A percentile compares a stretch with the other conserved stretches of the same genome.
Conservation (phyloP, 92 coral and sea anemone species). For the Galaxea fascicularis region DNA sequence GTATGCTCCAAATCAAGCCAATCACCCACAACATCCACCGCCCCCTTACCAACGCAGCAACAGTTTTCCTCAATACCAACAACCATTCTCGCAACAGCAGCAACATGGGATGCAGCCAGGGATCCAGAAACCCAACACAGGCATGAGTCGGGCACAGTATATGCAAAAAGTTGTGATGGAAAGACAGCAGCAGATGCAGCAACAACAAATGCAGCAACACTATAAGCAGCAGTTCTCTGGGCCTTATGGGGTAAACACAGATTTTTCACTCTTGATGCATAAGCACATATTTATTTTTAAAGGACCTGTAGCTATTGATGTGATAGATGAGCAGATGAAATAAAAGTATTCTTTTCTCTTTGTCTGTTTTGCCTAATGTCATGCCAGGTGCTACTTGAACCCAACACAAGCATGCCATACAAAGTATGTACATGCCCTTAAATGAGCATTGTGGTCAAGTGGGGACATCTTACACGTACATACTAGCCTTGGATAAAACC, state of each 20-base stretch:
- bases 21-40: conserved; percentile 98
- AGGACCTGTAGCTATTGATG: no score
- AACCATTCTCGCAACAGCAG: conserved; percentile 66
- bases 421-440: no score
- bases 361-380: no score
- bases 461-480: no score
- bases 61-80: conserved; percentile 80
- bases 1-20: conserved; percentile 77
- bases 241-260: conserved; percentile 47
- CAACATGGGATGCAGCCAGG: conserved; percentile 63
- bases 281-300: neutral
- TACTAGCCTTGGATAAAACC: no score
- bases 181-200: conserved; percentile 62
- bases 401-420: no score
- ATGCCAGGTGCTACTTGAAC: no score
- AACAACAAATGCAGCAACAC: conserved; percentile 65
- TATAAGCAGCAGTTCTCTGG: conserved; percentile 47
- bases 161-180: conserved; percentile 81
- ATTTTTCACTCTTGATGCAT: neutral
- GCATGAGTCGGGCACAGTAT: conserved; percentile 77
- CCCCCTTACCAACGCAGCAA: conserved; percentile 94
- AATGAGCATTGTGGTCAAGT: no score
- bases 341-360: no score
- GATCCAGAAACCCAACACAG: conserved; percentile 66
- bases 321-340: no score